Evolutionary conservation across 2,888 invertebrate genomes (phyloP).

Genomic region (Ganaspis brasiliensis): DNA sequence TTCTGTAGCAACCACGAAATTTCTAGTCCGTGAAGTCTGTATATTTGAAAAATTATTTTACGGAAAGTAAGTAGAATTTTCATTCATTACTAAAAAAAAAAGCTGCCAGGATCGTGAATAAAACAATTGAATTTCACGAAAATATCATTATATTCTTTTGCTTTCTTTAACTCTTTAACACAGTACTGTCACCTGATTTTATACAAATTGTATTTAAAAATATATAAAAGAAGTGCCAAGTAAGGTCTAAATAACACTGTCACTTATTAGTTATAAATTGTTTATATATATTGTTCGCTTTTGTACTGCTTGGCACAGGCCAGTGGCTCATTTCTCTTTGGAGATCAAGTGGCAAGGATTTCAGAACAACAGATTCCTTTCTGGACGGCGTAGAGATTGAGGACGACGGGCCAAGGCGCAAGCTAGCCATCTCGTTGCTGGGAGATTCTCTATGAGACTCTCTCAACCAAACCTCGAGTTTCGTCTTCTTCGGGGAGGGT

Average conservation of each 20-base stretch:
- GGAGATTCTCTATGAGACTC: constrained; percentile 80
- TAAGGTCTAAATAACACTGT: constrained; percentile 57
- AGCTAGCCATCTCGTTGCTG: constrained; percentile 77
- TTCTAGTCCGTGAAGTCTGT: too few relatives aligned
- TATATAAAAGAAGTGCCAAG: constrained; percentile 40
- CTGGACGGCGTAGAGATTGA: constrained; percentile 76
- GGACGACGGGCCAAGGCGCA: constrained; percentile 71
- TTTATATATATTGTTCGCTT: constrained; percentile 78
- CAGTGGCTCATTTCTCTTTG: constrained; percentile 85
- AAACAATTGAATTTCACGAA: constrained; percentile 1
- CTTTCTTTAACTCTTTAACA: constrained; percentile 26
- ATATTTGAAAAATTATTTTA: too few relatives aligned
- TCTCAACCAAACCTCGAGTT: constrained; percentile 81
- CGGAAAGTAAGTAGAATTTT: too few relatives aligned
- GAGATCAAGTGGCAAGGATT: constrained; percentile 87
- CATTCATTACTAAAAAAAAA: too few relatives aligned
- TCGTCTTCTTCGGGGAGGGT: constrained; percentile 89
- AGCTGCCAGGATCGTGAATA: background rate
- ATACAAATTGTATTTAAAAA: constrained; percentile 42
- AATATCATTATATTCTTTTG: constrained; percentile 40
- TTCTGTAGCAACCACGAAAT: too few relatives aligned
- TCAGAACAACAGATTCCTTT: constrained; percentile 87
- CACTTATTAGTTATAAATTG: constrained; percentile 79
- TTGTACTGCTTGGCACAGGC: constrained; percentile 75
- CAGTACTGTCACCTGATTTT: constrained; percentile 41